phyloP scores from a whole-genome alignment of 2,113 vertebrate genomes.

The Mastomys natalensis region DNA sequence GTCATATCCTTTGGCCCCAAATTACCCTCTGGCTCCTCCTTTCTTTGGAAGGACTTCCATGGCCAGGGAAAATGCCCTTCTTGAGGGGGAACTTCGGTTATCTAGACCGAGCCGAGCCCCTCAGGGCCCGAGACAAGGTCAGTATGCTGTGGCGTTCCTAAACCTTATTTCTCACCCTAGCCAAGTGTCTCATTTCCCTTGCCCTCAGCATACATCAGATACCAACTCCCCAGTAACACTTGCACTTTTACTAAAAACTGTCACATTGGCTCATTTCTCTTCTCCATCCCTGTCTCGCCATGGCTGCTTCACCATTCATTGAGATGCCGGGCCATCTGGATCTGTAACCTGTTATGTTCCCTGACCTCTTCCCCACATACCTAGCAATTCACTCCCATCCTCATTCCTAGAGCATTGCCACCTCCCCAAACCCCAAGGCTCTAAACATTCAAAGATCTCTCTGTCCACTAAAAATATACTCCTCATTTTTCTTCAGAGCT shows the following conservation, averaged over 20 bases:
- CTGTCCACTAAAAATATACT: neutral
- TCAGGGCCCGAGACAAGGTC: neutral
- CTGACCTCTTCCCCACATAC: neutral
- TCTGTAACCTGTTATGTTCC: neutral
- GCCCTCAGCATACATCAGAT: neutral
- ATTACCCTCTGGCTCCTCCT: neutral
- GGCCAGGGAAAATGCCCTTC: neutral
- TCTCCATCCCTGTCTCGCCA: neutral
- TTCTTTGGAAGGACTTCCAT: neutral
- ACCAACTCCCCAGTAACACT: neutral
- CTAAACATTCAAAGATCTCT: neutral
- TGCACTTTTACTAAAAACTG: neutral
- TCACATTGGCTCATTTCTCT: neutral
- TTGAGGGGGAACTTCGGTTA: neutral
- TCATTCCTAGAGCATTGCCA: neutral
- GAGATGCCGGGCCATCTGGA: neutral
- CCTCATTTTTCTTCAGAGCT: neutral
- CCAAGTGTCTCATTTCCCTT: neutral
- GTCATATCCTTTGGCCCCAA: neutral
- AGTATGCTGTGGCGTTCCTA: neutral
- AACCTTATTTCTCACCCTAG: neutral
- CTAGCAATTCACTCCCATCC: neutral
- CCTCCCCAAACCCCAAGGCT: neutral
- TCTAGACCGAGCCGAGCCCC: rapidly evolving
- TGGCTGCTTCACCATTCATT: neutral